Evolutionary conservation across 1,140 invertebrate genomes (phyloP).

Genomic region (Macrobrachium rosenbergii): DNA sequence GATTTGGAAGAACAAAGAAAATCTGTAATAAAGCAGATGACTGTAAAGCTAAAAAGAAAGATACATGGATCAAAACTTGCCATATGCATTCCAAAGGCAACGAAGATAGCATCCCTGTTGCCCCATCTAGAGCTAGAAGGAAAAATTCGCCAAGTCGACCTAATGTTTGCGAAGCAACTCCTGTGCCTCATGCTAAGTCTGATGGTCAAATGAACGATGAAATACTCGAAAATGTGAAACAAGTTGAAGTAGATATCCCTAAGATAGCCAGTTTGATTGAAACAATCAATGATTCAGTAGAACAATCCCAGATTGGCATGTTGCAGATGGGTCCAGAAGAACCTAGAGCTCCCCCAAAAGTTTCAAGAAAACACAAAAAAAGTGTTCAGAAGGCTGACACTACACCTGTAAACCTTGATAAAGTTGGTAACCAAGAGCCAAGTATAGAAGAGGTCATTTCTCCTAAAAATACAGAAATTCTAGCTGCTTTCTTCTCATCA

Average conservation of each 20-base stretch:
- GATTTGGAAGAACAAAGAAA: conserved; percentile 66
- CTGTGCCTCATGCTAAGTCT: not conserved
- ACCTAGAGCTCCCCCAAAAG: not conserved
- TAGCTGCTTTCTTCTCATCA: conserved; percentile 16
- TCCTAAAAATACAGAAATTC: conserved; percentile 39
- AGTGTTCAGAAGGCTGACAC: not conserved
- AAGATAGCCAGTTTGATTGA: no score
- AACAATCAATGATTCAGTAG: no score
- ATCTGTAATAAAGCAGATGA: conserved; percentile 67
- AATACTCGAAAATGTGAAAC: not conserved
- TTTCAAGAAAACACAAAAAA: conserved; percentile 4
- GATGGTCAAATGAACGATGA: not conserved
- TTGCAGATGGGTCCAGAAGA: no score
- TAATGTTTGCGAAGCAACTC: not conserved
- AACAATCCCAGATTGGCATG: no score
- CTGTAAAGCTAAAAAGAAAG: conserved; percentile 67
- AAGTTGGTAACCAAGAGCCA: not conserved
- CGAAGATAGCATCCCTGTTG: conserved; percentile 37
- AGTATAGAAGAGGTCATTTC: conserved; percentile 29
- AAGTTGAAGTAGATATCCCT: no score
- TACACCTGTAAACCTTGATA: not conserved
- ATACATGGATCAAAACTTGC: conserved; percentile 67
- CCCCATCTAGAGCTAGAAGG: conserved; percentile 46
- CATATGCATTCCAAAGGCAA: conserved; percentile 48
- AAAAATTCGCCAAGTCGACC: conserved; percentile 39